A percentile compares a stretch with the other conserved stretches of the same genome.
These are phyloP conservation scores for Diaprepes abbreviatus DNA, from an alignment of 2,888 invertebrate genomes.

Conservation along the genomic window DNA sequence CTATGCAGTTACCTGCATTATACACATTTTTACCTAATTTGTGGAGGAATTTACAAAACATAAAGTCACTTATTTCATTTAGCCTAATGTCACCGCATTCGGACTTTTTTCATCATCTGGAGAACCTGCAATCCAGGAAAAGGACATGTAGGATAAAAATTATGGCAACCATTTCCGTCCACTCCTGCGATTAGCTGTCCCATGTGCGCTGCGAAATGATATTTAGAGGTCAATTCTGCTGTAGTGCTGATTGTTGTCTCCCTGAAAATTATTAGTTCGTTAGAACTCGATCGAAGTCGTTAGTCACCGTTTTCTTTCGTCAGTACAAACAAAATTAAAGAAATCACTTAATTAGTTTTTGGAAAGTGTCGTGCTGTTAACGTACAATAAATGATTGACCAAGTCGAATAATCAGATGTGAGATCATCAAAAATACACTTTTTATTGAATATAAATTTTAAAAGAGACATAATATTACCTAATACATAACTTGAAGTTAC, in stretches of 20 bases:
- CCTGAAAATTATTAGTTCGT: constrained; percentile 63
- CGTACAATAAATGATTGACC: no score
- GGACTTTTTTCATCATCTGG: constrained; percentile 75
- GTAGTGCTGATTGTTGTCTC: constrained; percentile 75
- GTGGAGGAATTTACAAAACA: no score
- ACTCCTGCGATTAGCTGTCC: constrained; percentile 76
- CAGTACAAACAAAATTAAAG: constrained; percentile 5
- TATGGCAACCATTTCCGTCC: constrained; percentile 77
- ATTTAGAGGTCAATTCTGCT: constrained; percentile 75
- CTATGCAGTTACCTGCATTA: background rate
- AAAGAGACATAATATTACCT: no score
- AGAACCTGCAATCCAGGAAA: constrained; percentile 75
- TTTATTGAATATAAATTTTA: no score
- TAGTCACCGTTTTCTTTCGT: constrained; percentile 14
- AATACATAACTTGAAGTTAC: no score
- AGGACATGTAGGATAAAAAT: constrained; percentile 77
- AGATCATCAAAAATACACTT: no score
- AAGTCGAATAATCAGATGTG: no score
- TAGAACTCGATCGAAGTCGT: constrained; percentile 11
- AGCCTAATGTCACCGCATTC: constrained; percentile 62
- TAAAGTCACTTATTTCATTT: background rate
- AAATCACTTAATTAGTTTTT: background rate
- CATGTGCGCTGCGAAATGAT: constrained; percentile 79
- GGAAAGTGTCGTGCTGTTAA: background rate
- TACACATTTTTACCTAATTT: no score